These are phyloP conservation scores for Melipona bicolor DNA, from an alignment of 2,888 invertebrate species.

Conservation along the genomic window DNA sequence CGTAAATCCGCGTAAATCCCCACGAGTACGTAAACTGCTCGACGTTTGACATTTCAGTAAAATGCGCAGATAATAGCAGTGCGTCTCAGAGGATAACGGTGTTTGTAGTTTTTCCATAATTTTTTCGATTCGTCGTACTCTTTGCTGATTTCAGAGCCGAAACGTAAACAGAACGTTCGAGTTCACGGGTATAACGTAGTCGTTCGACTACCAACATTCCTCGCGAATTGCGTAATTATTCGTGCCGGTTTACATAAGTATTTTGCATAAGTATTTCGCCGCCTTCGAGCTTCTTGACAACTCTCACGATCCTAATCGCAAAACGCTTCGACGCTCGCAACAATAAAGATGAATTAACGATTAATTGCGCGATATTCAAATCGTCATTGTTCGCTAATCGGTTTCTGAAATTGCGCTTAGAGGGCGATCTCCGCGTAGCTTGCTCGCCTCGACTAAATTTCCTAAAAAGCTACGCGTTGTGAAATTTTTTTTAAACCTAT, in stretches of 20 bases:
- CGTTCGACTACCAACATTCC: neutral
- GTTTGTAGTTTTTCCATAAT: neutral
- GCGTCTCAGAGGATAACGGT: neutral
- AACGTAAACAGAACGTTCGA: neutral
- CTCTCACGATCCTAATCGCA: constrained; percentile 25
- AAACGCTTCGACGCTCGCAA: constrained; percentile 3
- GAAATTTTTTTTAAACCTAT: no score
- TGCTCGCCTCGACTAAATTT: no score
- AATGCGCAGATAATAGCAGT: neutral
- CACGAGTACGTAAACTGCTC: neutral
- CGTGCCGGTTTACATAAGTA: constrained; percentile 14
- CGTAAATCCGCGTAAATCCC: neutral
- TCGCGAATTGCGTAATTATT: constrained; percentile 15
- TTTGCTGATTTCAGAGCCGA: accelerated
- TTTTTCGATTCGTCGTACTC: neutral
- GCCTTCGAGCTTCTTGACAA: neutral
- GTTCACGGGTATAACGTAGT: neutral
- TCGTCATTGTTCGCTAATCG: constrained; percentile 18
- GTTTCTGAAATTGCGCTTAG: neutral
- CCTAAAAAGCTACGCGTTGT: no score
- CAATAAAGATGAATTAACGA: constrained; percentile 10
- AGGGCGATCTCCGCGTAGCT: no score
- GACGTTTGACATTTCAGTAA: neutral
- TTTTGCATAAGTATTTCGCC: constrained; percentile 8
- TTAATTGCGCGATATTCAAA: constrained; percentile 32